Evolutionary conservation across 2,113 vertebrate genomes (phyloP).

Genomic region (Blennius ocellaris): DNA sequence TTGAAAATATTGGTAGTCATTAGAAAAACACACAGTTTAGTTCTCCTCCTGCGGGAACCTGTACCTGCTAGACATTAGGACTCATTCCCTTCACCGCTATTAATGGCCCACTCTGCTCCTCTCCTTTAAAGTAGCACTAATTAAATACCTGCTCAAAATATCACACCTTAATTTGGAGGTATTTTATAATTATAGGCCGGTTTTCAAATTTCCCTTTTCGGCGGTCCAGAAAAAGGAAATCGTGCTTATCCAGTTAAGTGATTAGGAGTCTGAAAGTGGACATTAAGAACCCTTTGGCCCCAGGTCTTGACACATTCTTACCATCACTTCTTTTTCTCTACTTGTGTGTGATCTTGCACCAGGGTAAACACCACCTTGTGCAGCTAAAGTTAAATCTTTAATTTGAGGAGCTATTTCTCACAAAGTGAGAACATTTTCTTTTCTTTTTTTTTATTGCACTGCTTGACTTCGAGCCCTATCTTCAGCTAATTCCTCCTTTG

Average conservation of each 20-base stretch:
- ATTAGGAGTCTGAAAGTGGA: constrained; percentile 27
- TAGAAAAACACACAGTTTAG: constrained; percentile 4
- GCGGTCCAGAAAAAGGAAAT: constrained; percentile 15
- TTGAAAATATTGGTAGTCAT: constrained; percentile 12
- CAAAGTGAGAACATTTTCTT: background rate
- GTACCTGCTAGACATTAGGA: constrained; percentile 21
- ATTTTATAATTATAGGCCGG: constrained; percentile 47
- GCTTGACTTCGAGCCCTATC: too few relatives aligned
- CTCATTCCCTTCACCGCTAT: constrained; percentile 14
- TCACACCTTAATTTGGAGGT: constrained; percentile 35
- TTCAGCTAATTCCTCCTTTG: too few relatives aligned
- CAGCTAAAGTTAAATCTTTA: background rate
- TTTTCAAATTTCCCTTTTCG: constrained; percentile 25
- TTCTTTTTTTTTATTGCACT: background rate
- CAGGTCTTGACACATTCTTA: constrained; percentile 19
- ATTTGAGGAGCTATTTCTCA: background rate
- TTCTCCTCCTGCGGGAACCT: background rate
- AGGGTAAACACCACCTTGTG: background rate
- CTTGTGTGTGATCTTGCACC: background rate
- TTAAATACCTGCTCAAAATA: constrained; percentile 61
- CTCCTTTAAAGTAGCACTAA: constrained; percentile 42
- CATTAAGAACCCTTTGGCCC: constrained; percentile 24
- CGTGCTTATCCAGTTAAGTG: constrained; percentile 29
- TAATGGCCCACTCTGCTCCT: constrained; percentile 23
- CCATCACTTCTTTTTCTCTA: background rate